Base-by-base conservation (phyloP, 92 coral and sea anemone species). In the Plumapathes pennacea region DNA sequence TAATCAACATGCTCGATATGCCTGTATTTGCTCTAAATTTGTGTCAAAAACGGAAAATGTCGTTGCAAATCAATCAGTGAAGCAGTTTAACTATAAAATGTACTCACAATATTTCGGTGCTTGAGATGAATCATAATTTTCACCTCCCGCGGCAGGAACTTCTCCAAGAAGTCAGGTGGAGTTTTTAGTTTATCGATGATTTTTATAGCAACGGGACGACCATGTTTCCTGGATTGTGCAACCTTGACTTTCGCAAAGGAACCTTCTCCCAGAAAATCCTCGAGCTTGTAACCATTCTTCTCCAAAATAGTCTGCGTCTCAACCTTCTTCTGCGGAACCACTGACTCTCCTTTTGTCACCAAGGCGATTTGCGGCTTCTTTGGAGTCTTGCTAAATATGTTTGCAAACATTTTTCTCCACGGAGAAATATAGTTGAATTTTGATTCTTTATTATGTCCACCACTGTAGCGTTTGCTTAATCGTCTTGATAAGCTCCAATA, bases 61-160 rank as follows among this genome's bases (percentile, higher is more conserved):
- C n/a, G n/a, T n/a, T n/a, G n/a, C n/a, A n/a, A n/a, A n/a, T n/a
- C n/a, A n/a, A n/a, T n/a, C n/a, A n/a, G n/a, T n/a, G n/a, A n/a
- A n/a, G n/a, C n/a, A n/a, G n/a, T n/a, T n/a, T n/a, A n/a, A n/a
- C n/a, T n/a, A n/a, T n/a, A n/a, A n/a, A n/a, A n/a, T n/a, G n/a
- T 64, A 76, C 95, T 60, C 46, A 86, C 95, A 66, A 86, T 78
- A 29, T 86, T 86, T n/a, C 89, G 95, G 39, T 86, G 95, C 9
- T 82, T 64, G 4, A 86, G 52, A 13, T 76, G 74, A 36, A 76
- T 80, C 95, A 86, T 86, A 20, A 86, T 57, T 2, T 78, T 79
- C 17, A 86, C 86, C 38, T 86, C 95, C 12, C 95, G 62, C 11
- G 87, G 89, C 30, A 86, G 74, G 38, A 86, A 86, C 77, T 81